phyloP scores from a whole-genome alignment of 2,888 invertebrate genomes.

The Campoplex nolae region DNA sequence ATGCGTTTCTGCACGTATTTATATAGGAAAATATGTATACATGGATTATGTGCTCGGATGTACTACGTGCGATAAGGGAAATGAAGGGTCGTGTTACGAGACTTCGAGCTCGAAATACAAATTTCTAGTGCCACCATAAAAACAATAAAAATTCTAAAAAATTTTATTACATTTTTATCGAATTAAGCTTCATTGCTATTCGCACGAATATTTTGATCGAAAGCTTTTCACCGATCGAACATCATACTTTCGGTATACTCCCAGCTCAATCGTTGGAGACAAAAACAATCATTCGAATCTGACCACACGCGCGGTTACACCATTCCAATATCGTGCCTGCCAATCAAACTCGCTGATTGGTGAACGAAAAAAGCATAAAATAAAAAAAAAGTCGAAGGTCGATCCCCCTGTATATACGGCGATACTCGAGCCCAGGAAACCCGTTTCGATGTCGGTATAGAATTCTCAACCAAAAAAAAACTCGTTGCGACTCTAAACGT shows the following conservation, averaged over 20 bases:
- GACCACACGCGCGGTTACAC: slow-evolving; percentile 22
- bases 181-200: background rate
- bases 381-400: background rate
- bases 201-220: background rate
- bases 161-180: background rate
- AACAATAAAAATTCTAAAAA: too few species aligned
- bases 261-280: background rate
- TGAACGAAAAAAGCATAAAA: background rate
- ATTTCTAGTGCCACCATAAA: too few species aligned
- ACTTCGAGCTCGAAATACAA: background rate
- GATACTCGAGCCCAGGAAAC: background rate
- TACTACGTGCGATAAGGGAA: slow-evolving; percentile 51
- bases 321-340: slow-evolving; percentile 15
- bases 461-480: background rate
- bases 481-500: background rate
- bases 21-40: background rate
- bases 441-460: background rate
- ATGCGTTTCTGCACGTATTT: slow-evolving; percentile 5
- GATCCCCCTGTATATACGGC: too few species aligned
- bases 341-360: slow-evolving; percentile 5
- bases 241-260: background rate
- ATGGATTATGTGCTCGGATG: slow-evolving; percentile 26
- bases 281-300: slow-evolving; percentile 23
- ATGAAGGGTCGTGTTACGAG: slow-evolving; percentile 24
- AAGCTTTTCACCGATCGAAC: background rate